phyloP scores from a whole-genome alignment of 2,888 invertebrate species.

The Cerastis rubricosa region DNA sequence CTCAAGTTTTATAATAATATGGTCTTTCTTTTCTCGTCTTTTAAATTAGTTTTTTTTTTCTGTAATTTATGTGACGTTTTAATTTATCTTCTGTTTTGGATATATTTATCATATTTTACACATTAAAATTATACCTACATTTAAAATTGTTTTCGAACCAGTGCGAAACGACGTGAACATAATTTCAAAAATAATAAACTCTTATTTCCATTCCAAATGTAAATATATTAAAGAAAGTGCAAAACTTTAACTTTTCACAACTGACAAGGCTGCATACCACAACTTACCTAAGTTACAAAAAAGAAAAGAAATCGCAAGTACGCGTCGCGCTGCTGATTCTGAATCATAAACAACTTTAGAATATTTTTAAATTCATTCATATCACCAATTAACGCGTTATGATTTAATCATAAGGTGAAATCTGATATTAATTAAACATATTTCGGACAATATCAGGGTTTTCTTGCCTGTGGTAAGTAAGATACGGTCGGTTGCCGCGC shows the following conservation, averaged over 20 bases:
- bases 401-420: conserved; percentile 67
- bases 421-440: conserved; percentile 60
- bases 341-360: conserved; percentile 26
- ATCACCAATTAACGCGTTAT: conserved; percentile 28
- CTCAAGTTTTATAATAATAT: conserved; percentile 9
- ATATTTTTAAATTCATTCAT: conserved; percentile 46
- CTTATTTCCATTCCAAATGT: conserved; percentile 1
- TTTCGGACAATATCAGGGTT: conserved; percentile 54
- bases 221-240: conserved; percentile 45
- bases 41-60: not conserved
- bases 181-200: not conserved
- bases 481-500: conserved; percentile 63
- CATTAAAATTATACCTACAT: not conserved
- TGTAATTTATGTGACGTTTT: not conserved
- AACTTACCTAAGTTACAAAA: conserved; percentile 2
- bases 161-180: not conserved
- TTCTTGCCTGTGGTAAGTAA: conserved; percentile 51
- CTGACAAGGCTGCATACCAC: conserved; percentile 32
- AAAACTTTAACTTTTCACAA: conserved; percentile 44
- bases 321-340: conserved; percentile 1
- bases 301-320: conserved; percentile 40
- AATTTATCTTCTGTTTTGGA: not conserved
- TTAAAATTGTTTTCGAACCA: not conserved
- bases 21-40: conserved; percentile 21
- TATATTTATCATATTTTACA: not conserved